A percentile compares a stretch with the other conserved stretches of the same genome.
Conservation (phyloP, 2,797 vertebrate species). For the Tiaroga cobitis region DNA sequence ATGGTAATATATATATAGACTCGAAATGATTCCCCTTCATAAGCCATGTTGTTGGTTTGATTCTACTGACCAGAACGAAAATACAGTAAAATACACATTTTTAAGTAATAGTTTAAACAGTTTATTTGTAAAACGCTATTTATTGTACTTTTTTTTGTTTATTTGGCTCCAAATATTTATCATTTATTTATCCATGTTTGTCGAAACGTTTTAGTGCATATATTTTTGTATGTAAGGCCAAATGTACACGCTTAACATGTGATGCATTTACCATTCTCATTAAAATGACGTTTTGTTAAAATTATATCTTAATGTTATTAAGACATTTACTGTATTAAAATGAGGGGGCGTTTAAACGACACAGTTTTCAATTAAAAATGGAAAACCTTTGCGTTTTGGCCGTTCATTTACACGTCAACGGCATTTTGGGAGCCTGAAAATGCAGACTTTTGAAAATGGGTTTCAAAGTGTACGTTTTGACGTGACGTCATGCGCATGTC, state of each 20-base stretch:
- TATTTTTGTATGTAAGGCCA: slow-evolving; percentile 35
- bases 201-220: neutral
- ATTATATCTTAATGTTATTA: neutral
- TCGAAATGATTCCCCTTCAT: neutral
- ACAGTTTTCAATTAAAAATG: neutral
- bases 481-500: too few species aligned
- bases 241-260: neutral
- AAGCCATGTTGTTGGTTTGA: neutral
- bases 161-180: neutral
- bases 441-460: neutral
- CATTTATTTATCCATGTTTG: neutral
- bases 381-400: neutral
- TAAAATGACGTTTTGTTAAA: neutral
- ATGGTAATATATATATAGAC: neutral
- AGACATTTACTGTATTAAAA: neutral
- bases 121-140: slow-evolving; percentile 6
- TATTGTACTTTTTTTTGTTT: neutral
- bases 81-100: neutral
- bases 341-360: neutral
- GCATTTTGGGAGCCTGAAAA: neutral
- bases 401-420: neutral
- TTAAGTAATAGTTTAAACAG: neutral
- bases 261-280: slow-evolving; percentile 1
- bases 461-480: too few species aligned
- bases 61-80: neutral